A percentile compares a stretch with the other conserved stretches of the same genome.
Evolutionary conservation across 2,888 invertebrate species (phyloP).

Genomic region (Brassicogethes aeneus): DNA sequence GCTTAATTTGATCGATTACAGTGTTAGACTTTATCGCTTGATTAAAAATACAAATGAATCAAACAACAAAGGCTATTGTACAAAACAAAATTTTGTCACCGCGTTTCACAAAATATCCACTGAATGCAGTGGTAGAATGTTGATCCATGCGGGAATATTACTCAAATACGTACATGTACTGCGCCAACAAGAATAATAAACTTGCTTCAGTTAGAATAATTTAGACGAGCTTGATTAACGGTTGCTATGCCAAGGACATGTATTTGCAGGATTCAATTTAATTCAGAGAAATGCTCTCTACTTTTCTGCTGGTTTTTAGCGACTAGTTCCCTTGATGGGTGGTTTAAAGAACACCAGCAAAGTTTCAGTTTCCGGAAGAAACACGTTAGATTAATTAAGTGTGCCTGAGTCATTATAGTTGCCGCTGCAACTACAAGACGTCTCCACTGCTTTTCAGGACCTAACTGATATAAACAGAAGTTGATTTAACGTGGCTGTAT

Average conservation of each 20-base stretch:
- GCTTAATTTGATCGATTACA: no score
- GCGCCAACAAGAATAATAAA: not conserved
- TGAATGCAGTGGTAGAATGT: not conserved
- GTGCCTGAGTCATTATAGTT: no score
- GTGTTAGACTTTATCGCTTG: no score
- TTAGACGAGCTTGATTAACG: not conserved
- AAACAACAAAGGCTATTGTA: not conserved
- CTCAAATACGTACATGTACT: not conserved
- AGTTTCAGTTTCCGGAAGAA: not conserved
- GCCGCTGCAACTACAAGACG: no score
- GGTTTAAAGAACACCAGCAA: not conserved
- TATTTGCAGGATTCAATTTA: not conserved
- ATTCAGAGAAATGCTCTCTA: not conserved
- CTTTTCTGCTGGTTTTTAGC: not conserved
- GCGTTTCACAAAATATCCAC: not conserved
- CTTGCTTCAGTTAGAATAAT: not conserved
- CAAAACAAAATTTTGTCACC: not conserved
- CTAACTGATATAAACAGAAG: no score
- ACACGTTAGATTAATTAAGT: not conserved
- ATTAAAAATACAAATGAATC: no score
- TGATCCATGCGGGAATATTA: not conserved
- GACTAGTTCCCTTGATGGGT: not conserved
- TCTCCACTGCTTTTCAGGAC: no score
- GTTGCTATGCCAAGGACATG: not conserved
- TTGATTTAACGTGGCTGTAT: no score